Evolutionary conservation across 1,140 invertebrate species (phyloP).

Genomic region (Fopius arisanus): DNA sequence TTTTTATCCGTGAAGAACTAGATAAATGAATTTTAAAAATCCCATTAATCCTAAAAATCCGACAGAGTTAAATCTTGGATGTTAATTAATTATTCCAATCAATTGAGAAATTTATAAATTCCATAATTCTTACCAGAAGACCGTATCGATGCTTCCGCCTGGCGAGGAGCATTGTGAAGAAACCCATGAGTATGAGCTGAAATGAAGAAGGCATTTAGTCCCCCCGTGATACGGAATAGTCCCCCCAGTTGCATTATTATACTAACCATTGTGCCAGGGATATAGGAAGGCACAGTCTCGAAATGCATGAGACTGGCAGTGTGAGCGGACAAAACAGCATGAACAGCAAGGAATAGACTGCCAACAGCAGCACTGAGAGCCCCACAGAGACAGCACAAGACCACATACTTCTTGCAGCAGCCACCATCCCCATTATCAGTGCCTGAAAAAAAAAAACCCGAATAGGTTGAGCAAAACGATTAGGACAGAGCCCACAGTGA

Average conservation of each 20-base stretch:
- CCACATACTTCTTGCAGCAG: slow-evolving; percentile 74
- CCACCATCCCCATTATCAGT: slow-evolving; percentile 48
- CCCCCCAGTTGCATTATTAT: neutral
- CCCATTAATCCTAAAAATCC: too few species aligned
- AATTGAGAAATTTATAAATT: too few species aligned
- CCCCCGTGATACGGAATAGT: too few species aligned
- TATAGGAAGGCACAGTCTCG: slow-evolving; percentile 85
- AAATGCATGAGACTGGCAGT: slow-evolving; percentile 83
- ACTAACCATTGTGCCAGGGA: slow-evolving; percentile 79
- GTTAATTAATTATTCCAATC: too few species aligned
- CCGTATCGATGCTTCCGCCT: slow-evolving; percentile 84
- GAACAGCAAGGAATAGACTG: slow-evolving; percentile 77
- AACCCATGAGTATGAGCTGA: slow-evolving; percentile 82
- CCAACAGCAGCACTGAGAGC: slow-evolving; percentile 76
- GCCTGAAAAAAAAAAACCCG: slow-evolving; percentile 18
- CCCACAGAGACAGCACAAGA: slow-evolving; percentile 79
- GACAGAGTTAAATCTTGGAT: too few species aligned
- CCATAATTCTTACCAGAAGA: slow-evolving; percentile 79
- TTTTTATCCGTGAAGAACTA: neutral
- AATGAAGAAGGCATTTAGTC: slow-evolving; percentile 40
- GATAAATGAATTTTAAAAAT: neutral
- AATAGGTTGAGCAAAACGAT: neutral
- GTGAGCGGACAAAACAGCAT: slow-evolving; percentile 78
- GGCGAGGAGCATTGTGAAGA: slow-evolving; percentile 85
- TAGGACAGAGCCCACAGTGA: neutral